Base-by-base conservation (phyloP, 2,797 vertebrate genomes). In the Pyrocephalus nanus region DNA sequence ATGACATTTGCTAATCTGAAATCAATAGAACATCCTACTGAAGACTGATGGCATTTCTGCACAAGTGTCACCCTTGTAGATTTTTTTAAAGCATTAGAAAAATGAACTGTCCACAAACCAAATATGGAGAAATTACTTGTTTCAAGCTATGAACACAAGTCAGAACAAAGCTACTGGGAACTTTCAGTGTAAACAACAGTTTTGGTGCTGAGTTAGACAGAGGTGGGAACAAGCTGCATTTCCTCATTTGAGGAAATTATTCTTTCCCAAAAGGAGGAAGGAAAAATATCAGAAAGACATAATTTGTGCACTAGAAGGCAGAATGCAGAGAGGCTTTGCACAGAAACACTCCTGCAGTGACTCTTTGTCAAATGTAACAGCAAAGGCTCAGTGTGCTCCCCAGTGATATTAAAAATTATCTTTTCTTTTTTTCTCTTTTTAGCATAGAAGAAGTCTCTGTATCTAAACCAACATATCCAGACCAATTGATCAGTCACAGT, bases 1-100 rank as follows among this genome's bases (percentile, higher is more conserved):
- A 47, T 23, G 34, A 51, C 42, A 18, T 78, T 81, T 90, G 55
- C 51, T 93, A 69, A 84, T 86, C 77, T 78, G 54, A 96, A 96
- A 93, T 93, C 88, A 43, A 75, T 81, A 69, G 43, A 88, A 66
- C 66, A 84, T 43, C 62, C 47, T 65, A 15, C 66, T 29, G 45
- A 75, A 88, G 65, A 42, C 57, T 69, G 77, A 75, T 88, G 58
- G n/a, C 54, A 65, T 72, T 93, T 84, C 74, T 78, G 73, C 62
- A 47, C 1, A 1, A 19, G n/a, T 58, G 92, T 91, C 30, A 73
- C 16, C 40, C 18, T 55, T 42, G 51, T 4, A 25, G 60, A 32
- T 79, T 77, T 88, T 87, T 55, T 60, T 36, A 66, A 71, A 81
- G 21, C 16, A 7, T 47, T 51, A 77, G 54, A 93, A 94, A 95